Conservation (phyloP, 1,140 invertebrate genomes). For the Chironomus striatipennis region DNA sequence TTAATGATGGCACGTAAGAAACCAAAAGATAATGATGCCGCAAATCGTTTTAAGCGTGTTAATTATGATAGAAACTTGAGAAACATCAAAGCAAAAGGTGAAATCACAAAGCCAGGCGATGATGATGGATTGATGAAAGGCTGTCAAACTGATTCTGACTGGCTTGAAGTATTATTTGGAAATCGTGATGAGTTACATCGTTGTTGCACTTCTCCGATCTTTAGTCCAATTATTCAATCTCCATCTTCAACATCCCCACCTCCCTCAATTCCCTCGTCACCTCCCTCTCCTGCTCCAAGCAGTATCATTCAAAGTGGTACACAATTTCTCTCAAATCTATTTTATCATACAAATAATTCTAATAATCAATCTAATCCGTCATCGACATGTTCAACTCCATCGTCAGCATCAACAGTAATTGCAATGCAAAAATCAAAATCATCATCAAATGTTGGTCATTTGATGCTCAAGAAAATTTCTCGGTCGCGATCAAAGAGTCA, state of each 20-base stretch:
- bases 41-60: slow-evolving; percentile 73
- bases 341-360: slow-evolving; percentile 44
- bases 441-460: slow-evolving; percentile 73
- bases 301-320: slow-evolving; percentile 42
- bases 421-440: slow-evolving; percentile 80
- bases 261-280: slow-evolving; percentile 39
- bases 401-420: neutral
- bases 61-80: slow-evolving; percentile 78
- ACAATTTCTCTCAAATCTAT: slow-evolving; percentile 54
- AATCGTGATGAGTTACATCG: slow-evolving; percentile 24
- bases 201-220: slow-evolving; percentile 18
- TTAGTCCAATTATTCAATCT: neutral
- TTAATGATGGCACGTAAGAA: slow-evolving; percentile 77
- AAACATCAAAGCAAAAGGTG: slow-evolving; percentile 71
- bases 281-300: slow-evolving; percentile 38
- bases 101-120: slow-evolving; percentile 61
- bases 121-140: slow-evolving; percentile 62
- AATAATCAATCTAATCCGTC: slow-evolving; percentile 2
- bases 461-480: slow-evolving; percentile 75
- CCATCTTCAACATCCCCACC: slow-evolving; percentile 25
- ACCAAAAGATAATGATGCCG: slow-evolving; percentile 68
- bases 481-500: slow-evolving; percentile 70
- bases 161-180: slow-evolving; percentile 46
- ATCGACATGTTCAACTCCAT: neutral
- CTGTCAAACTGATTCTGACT: slow-evolving; percentile 63